Evolutionary conservation across 2,888 invertebrate genomes (phyloP).

Genomic region (Lycaena phlaeas): DNA sequence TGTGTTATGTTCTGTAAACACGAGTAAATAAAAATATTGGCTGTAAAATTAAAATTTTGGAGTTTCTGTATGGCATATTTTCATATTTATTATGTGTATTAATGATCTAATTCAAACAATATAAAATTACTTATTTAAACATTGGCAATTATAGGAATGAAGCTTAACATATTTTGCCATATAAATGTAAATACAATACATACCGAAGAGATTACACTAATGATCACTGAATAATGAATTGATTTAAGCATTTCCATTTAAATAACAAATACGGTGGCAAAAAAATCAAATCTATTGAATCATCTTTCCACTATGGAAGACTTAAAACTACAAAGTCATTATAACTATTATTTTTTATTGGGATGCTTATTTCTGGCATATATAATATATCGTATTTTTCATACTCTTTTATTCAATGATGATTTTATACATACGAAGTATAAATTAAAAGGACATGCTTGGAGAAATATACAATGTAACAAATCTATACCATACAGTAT

Average conservation of each 20-base stretch:
- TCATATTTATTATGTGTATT: no score
- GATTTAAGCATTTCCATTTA: background rate
- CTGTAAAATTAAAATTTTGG: no score
- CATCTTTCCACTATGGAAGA: background rate
- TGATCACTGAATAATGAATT: background rate
- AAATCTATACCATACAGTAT: conserved; percentile 64
- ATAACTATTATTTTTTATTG: conserved; percentile 53
- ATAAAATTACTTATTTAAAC: no score
- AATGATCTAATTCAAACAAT: no score
- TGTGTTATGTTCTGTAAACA: no score
- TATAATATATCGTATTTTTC: conserved; percentile 49
- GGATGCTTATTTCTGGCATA: conserved; percentile 55
- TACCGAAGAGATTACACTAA: background rate
- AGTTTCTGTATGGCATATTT: no score
- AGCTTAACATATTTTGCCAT: no score
- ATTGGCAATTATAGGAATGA: no score
- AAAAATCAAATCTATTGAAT: background rate
- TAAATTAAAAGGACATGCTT: conserved; percentile 49
- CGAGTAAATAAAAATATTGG: no score
- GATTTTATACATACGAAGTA: conserved; percentile 51
- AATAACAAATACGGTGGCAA: background rate
- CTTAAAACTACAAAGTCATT: conserved; percentile 16
- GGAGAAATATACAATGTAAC: conserved; percentile 67
- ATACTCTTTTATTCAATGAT: conserved; percentile 44
- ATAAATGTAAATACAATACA: background rate